Conservation (phyloP, 1,140 invertebrate species). For the Rhagoletis pomonella region DNA sequence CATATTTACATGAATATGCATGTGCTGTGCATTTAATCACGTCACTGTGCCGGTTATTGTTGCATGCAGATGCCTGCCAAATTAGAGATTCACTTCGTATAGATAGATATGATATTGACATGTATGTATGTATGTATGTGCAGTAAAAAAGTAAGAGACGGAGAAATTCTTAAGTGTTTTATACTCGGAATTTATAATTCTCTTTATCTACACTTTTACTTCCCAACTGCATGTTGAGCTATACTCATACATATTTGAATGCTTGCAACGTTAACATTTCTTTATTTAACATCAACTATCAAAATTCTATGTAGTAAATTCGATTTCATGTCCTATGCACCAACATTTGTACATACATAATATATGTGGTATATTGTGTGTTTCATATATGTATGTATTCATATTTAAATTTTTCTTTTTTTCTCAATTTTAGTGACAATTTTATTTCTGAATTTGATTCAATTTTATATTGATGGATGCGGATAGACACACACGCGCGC, state of each 20-base stretch:
- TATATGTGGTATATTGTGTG: background rate
- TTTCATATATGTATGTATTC: conserved; percentile 53
- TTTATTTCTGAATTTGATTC: conserved; percentile 70
- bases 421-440: conserved; percentile 64
- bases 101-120: no score
- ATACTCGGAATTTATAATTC: no score
- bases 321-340: background rate
- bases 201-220: no score
- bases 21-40: background rate
- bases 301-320: background rate
- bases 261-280: background rate
- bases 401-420: conserved; percentile 59
- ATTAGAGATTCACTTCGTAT: background rate
- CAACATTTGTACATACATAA: background rate
- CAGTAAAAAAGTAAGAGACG: background rate
- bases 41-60: conserved; percentile 9
- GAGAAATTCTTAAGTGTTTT: background rate
- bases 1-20: background rate
- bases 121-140: background rate
- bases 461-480: conserved; percentile 61
- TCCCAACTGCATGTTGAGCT: no score
- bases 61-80: background rate
- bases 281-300: background rate
- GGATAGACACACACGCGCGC: conserved; percentile 20
- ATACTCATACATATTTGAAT: no score